Evolutionary conservation across 2,888 invertebrate genomes (phyloP).

Genomic region (Oscheius sp.): DNA sequence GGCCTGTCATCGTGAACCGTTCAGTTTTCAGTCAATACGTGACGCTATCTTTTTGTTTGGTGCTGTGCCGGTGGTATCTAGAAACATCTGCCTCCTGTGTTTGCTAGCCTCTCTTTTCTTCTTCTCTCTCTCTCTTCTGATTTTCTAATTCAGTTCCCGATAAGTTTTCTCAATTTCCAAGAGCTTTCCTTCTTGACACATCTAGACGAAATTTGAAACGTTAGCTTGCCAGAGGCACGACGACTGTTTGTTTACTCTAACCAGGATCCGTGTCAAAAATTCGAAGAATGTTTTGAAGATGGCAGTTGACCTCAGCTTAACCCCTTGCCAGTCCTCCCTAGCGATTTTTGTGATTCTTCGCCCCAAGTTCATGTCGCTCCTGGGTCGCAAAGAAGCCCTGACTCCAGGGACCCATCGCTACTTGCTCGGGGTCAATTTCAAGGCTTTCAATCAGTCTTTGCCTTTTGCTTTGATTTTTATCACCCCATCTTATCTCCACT

Average conservation of each 20-base stretch:
- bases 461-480: background rate
- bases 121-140: background rate
- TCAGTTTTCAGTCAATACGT: constrained; percentile 2
- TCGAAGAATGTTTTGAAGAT: background rate
- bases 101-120: background rate
- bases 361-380: background rate
- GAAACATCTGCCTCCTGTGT: background rate
- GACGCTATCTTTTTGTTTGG: background rate
- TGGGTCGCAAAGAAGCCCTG: constrained; percentile 21
- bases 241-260: constrained; percentile 15
- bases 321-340: background rate
- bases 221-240: background rate
- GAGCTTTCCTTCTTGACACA: background rate
- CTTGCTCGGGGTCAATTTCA: constrained; percentile 18
- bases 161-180: too few relatives aligned
- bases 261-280: constrained; percentile 11
- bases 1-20: too few relatives aligned
- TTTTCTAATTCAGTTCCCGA: background rate
- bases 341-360: constrained; percentile 3
- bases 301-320: background rate
- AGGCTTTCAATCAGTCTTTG: background rate
- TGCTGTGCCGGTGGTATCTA: background rate
- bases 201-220: constrained; percentile 5
- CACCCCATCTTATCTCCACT: background rate
- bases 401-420: constrained; percentile 24